A percentile compares a stretch with the other conserved stretches of the same genome.
phyloP scores from a whole-genome alignment of 2,113 vertebrate genomes.

The Salvelinus fontinalis region DNA sequence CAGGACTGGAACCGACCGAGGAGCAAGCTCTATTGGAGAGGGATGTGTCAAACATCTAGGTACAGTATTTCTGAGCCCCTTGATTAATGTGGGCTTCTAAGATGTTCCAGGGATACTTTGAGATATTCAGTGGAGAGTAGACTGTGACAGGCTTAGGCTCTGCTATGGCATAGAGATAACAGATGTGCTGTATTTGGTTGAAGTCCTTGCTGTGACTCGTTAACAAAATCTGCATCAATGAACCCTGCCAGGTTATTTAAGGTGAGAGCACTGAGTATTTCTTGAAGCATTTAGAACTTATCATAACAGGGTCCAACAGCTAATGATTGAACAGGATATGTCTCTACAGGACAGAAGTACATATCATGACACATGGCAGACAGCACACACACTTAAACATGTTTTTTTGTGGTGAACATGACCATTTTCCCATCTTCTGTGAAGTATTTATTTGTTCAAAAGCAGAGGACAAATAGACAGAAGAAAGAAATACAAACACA shows the following conservation, averaged over 20 bases:
- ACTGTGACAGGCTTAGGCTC: slow-evolving; percentile 23
- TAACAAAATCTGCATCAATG: neutral
- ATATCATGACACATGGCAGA: neutral
- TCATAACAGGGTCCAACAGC: neutral
- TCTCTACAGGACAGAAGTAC: neutral
- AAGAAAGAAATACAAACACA: neutral
- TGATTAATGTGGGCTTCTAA: slow-evolving; percentile 47
- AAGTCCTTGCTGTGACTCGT: slow-evolving; percentile 1
- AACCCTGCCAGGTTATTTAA: neutral
- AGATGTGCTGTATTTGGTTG: slow-evolving; percentile 7
- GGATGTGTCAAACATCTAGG: slow-evolving; percentile 34
- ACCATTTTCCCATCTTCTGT: neutral
- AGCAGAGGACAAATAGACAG: neutral
- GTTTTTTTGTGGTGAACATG: neutral
- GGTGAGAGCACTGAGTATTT: neutral
- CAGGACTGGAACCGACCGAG: slow-evolving; percentile 19
- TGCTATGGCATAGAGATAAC: slow-evolving; percentile 13
- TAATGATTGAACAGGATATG: neutral
- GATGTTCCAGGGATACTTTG: slow-evolving; percentile 24
- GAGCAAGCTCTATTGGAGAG: slow-evolving; percentile 19
- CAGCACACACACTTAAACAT: neutral
- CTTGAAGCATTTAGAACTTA: neutral
- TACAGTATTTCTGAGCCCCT: slow-evolving; percentile 16
- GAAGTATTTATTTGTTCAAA: neutral
- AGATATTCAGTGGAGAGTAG: slow-evolving; percentile 10